phyloP scores from a whole-genome alignment of 1,140 invertebrate species.

The Melipona quadrifasciata region DNA sequence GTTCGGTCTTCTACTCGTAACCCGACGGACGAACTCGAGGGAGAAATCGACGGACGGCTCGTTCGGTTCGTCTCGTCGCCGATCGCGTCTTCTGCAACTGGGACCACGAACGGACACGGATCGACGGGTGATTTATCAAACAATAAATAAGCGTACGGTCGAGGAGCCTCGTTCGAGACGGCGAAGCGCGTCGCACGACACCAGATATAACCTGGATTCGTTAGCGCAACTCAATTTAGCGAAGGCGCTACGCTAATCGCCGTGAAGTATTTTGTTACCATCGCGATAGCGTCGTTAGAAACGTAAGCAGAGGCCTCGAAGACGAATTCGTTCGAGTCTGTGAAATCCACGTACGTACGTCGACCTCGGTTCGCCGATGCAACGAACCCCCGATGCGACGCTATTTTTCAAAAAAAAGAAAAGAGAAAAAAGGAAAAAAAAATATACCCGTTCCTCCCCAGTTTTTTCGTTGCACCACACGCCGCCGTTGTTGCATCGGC shows the following conservation, averaged over 20 bases:
- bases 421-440: no score
- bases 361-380: constrained; percentile 13
- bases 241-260: not conserved
- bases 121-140: constrained; percentile 15
- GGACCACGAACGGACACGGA: constrained; percentile 33
- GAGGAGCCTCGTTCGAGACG: not conserved
- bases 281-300: not conserved
- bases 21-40: not conserved
- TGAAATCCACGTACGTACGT: not conserved
- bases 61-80: not conserved
- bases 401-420: not conserved
- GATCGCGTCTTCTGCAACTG: constrained; percentile 28
- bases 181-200: not conserved
- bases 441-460: not conserved
- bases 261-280: not conserved
- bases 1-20: constrained; percentile 3
- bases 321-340: no score
- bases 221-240: not conserved
- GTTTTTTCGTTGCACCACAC: not conserved
- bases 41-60: not conserved
- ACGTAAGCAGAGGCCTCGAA: not conserved
- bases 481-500: not conserved
- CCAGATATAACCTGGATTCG: no score
- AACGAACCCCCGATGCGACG: not conserved
- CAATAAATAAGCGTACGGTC: not conserved